A percentile compares a stretch with the other conserved stretches of the same genome.
phyloP scores from a whole-genome alignment of 2,113 vertebrate genomes.

The Pachyramphus minor region DNA sequence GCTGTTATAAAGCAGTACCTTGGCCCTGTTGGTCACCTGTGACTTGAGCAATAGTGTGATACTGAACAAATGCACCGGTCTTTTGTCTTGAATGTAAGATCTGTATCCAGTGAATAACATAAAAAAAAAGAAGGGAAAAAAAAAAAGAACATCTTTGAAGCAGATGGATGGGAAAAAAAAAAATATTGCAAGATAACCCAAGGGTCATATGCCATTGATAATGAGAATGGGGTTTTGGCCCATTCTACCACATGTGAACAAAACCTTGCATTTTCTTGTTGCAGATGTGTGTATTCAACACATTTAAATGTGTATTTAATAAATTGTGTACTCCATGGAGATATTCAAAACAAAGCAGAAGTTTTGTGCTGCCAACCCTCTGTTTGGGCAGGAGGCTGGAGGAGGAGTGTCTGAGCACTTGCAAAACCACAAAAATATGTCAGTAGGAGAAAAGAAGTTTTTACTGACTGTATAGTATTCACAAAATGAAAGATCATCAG shows the following conservation, averaged over 20 bases:
- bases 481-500: neutral
- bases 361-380: neutral
- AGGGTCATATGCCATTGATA: neutral
- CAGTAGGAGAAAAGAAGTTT: neutral
- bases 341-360: neutral
- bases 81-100: neutral
- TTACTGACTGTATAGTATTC: neutral
- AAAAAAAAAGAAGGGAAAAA: neutral
- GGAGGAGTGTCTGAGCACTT: neutral
- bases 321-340: fast-evolving
- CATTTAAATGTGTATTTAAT: neutral
- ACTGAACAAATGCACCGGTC: neutral
- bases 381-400: neutral
- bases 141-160: neutral
- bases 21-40: neutral
- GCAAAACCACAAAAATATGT: neutral
- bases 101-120: neutral
- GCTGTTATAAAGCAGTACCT: neutral
- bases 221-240: neutral
- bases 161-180: neutral
- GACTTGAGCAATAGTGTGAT: neutral
- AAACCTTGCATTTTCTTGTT: neutral
- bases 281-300: neutral
- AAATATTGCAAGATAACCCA: neutral
- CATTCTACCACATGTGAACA: neutral